phyloP scores from a whole-genome alignment of 2,797 vertebrate species.

The Cetoscarus ocellatus region DNA sequence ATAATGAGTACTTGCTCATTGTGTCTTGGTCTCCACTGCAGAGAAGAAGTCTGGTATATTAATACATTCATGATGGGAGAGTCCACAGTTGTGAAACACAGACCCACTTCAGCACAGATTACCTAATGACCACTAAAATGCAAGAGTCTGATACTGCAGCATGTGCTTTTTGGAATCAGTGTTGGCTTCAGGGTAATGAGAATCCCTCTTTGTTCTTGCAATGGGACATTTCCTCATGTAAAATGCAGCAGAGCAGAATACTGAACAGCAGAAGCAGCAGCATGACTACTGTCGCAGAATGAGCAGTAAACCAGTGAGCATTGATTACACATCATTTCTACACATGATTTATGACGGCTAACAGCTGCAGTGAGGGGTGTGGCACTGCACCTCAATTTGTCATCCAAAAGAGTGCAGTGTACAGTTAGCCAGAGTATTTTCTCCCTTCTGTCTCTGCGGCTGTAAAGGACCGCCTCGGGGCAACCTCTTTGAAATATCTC shows the following conservation, averaged over 20 bases:
- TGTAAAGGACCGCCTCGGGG: conserved; percentile 61
- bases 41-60: conserved; percentile 11
- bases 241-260: conserved; percentile 65
- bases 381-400: conserved; percentile 53
- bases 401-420: conserved; percentile 40
- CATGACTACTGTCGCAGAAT: conserved; percentile 40
- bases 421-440: conserved; percentile 37
- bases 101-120: conserved; percentile 44
- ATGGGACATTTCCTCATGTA: conserved; percentile 65
- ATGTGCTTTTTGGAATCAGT: conserved; percentile 50
- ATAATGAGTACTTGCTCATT: conserved; percentile 17
- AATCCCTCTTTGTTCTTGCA: conserved; percentile 61
- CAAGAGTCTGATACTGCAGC: conserved; percentile 43
- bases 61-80: conserved; percentile 16
- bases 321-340: conserved; percentile 62
- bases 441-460: conserved; percentile 44
- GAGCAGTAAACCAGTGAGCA: conserved; percentile 43
- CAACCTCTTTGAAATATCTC: conserved; percentile 73
- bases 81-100: conserved; percentile 19
- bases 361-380: conserved; percentile 45
- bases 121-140: conserved; percentile 58
- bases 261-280: conserved; percentile 30
- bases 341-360: conserved; percentile 55
- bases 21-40: conserved; percentile 25
- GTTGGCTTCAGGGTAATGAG: conserved; percentile 59